Base-by-base conservation (phyloP, 2,797 vertebrate species). In the Betta splendens region DNA sequence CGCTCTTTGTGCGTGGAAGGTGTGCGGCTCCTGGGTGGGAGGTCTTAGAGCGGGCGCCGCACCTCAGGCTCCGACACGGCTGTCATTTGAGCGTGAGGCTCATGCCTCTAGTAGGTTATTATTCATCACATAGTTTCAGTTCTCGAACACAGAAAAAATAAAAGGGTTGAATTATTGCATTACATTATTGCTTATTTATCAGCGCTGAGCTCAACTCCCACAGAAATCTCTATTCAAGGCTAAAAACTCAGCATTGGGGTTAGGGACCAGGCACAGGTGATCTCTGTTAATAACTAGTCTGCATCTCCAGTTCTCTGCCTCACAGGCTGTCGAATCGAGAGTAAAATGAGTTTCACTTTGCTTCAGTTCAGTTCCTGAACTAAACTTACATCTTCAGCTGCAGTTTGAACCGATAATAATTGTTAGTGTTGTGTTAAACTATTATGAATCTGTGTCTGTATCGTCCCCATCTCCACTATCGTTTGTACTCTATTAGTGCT, bases 1-100 rank as follows among this genome's bases (percentile, higher is more conserved):
- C 59, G 1, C 16, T 37, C 26, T 48, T 17, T 44, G 44, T 21
- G 38, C 64, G 64, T 69, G 72, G 20, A 58, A 55, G 73, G 71
- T 73, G 51, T 48, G 67, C 71, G 69, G 57, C n/a, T 39, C 29
- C 3, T 40, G 56, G 35, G 18, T 11, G 74, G 56, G 68, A 71
- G 59, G 50, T 74, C 47, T 42, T 10, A 17, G 55, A 72, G 84
- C 80, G 85, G 83, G 77, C 83, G 77, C n/a, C n/a, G n/a, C n/a
- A n/a, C n/a, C n/a, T n/a, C n/a, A n/a, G 44, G 16, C 42, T 3
- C 53, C 56, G n/a, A 43, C 35, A 56, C 3, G 21, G 44, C 5
- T 56, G 25, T 80, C 22, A 73, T 82, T 67, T 69, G 42, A 17
- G 50, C 37, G 33, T 28, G 47, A 70, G 51, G 48, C 47, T 3